Conservation (phyloP, 2,888 invertebrate genomes). For the Coenonympha glycerion region DNA sequence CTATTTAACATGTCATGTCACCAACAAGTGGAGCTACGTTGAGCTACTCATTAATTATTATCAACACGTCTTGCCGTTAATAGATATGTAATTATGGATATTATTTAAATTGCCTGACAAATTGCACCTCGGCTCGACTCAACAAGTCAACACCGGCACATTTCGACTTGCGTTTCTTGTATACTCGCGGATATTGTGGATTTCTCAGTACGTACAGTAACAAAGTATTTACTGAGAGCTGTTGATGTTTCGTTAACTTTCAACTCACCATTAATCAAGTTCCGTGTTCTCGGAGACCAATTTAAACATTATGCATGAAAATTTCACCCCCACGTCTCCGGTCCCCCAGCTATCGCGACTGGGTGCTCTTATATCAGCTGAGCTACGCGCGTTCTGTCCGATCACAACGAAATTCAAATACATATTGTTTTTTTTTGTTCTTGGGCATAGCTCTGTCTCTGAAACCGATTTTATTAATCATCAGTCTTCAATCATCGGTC, state of each 20-base stretch:
- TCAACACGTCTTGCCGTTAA: slow-evolving; percentile 70
- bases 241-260: slow-evolving; percentile 3
- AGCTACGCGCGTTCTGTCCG: no score
- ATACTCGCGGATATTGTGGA: slow-evolving; percentile 42
- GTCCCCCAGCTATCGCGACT: no score
- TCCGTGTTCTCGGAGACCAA: no score
- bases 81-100: slow-evolving; percentile 73
- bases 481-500: no score
- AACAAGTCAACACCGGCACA: slow-evolving; percentile 56
- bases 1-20: slow-evolving; percentile 8
- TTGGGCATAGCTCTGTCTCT: no score
- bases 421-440: no score
- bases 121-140: slow-evolving; percentile 45
- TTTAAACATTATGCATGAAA: no score
- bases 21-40: slow-evolving; percentile 33
- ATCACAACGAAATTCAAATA: no score
- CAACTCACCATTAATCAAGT: no score
- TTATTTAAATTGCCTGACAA: slow-evolving; percentile 72
- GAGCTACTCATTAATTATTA: slow-evolving; percentile 63
- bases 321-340: no score
- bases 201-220: slow-evolving; percentile 16
- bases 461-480: no score
- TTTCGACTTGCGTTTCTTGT: slow-evolving; percentile 66
- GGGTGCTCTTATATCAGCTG: no score
- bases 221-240: slow-evolving; percentile 15